Percentiles rank a stretch among this genome's conserved stretches.
Conservation (phyloP, 2,888 invertebrate species). For the Ormyrus labotus region DNA sequence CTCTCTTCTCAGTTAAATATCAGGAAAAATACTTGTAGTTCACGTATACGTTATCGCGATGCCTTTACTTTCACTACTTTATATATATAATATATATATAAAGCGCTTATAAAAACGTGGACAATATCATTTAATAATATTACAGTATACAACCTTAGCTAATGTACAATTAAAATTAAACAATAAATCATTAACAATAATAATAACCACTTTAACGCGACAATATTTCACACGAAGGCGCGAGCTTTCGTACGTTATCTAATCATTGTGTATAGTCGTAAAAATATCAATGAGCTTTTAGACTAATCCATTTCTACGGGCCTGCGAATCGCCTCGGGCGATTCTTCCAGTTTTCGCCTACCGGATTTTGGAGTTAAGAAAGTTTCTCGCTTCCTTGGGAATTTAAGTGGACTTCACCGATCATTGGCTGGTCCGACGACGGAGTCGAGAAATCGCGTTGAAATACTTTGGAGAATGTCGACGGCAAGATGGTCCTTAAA, state of each 20-base stretch:
- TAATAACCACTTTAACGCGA: slow-evolving; percentile 38
- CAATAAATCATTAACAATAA: slow-evolving; percentile 33
- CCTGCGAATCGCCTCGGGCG: slow-evolving; percentile 10
- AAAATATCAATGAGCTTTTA: neutral
- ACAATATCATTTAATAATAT: slow-evolving; percentile 18
- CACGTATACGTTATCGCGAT: neutral
- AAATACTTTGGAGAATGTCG: slow-evolving; percentile 41
- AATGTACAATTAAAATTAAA: slow-evolving; percentile 23
- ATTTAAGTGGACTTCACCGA: slow-evolving; percentile 26
- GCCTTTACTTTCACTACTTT: slow-evolving; percentile 5
- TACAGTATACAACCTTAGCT: slow-evolving; percentile 37
- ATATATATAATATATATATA: neutral
- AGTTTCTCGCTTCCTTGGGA: slow-evolving; percentile 16
- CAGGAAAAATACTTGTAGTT: slow-evolving; percentile 27
- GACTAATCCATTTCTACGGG: slow-evolving; percentile 8
- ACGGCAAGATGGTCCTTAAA: slow-evolving; percentile 5
- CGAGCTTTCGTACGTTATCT: neutral
- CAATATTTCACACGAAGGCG: slow-evolving; percentile 20
- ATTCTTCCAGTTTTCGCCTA: neutral
- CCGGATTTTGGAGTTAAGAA: neutral
- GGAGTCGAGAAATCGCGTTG: slow-evolving; percentile 3
- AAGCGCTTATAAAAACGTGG: slow-evolving; percentile 32
- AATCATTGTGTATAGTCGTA: slow-evolving; percentile 3
- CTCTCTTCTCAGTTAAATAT: neutral
- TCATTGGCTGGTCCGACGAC: slow-evolving; percentile 36